Evolutionary conservation across 1,140 invertebrate species (phyloP), one percentile per base, ranked within the genome.

Genomic region (Drosophila mayri): DNA sequence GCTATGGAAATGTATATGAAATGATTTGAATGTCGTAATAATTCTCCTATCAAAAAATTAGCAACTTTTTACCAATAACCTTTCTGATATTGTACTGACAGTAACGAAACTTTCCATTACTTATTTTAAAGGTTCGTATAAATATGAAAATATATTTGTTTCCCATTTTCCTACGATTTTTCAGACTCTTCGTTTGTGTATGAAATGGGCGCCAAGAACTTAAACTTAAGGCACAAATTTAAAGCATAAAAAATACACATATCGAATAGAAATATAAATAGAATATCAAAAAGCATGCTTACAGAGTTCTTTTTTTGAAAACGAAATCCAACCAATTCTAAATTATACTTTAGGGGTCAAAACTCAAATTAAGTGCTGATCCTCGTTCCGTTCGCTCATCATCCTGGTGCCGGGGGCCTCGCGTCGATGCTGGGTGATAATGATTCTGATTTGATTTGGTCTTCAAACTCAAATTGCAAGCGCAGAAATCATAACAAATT

Each of bases 231-330:
- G 4, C 50, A n/a, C 37, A 37, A 76, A 77, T 40, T 60, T 68
- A 77, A 67, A 54, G 12, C 37, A 54, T 52, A 76, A 67, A 18
- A 25, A 57, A 54, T 38, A 30, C 20, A 20, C 20, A 59, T 50
- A 73, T 54, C 44, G 41, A 62, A 77, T 64, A 35, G 16, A 64
- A 76, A 59, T 64, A n/a, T 7, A 64, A 76, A 57, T 38, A 44
- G 43, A 44, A 71, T 60, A 54, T 71, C 60, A 86, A 79, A 91
- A 92, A 84, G 88, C 91, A 92, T 92, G 91, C 91, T 92, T 92
- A 92, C 91, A 91, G 90, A 92, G 76, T 90, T 50, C 25, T 50
- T 63, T 18, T 90, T 90, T 90, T 90, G 81, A 91, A 91, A 91
- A 83, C 82, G 83, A 91, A 91, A 83, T 90, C 84, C 84, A 91